Base-by-base conservation (phyloP, 2,888 invertebrate genomes). In the Cephonodes hylas region DNA sequence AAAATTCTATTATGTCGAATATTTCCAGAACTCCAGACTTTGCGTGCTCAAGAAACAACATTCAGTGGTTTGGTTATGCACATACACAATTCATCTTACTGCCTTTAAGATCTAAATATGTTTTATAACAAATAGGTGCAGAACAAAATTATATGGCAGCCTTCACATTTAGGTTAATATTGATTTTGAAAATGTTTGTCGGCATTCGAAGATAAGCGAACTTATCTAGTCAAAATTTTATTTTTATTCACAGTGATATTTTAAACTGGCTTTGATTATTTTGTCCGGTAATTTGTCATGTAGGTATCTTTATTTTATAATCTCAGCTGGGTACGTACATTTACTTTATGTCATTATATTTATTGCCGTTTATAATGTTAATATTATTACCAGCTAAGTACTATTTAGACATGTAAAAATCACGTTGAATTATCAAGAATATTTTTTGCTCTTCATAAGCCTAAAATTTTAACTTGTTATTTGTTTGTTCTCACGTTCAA, bases 21-120 rank as follows among this genome's bases (percentile, higher is more conserved):
- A 22, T 59, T 61, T 62, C 65, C 48, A 61, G 64, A 63, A 59
- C 22, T 18, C 31, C 53, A 4, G 31, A 18, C 18, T 46, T 46
- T 27, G 18, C 18, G 18, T 10, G 18, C 10, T 4, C 7, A 15
- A 18, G 27, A 53, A 53, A 18, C 18, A 53, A 31, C 27, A 18
- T 27, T 53, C 31, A 3, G 1, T 4, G 53, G 10, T 31, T 53
- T 18, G 3, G 8, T 53, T 31, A 31, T 10, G 3, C 15, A 31
- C 15, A 31, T 31, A 10, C 18, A 27, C 13, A 45, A 23, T n/a
- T n/a, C n/a, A n/a, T n/a, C n/a, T n/a, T n/a, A n/a, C n/a, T n/a
- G n/a, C n/a, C n/a, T n/a, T n/a, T n/a, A n/a, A n/a, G n/a, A n/a
- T n/a, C n/a, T n/a, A n/a, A n/a, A n/a, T n/a, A n/a, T n/a, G n/a